Evolutionary conservation across 2,888 invertebrate species (phyloP), one percentile per base, ranked within the genome.

Genomic region (Nemoura dubitans): DNA sequence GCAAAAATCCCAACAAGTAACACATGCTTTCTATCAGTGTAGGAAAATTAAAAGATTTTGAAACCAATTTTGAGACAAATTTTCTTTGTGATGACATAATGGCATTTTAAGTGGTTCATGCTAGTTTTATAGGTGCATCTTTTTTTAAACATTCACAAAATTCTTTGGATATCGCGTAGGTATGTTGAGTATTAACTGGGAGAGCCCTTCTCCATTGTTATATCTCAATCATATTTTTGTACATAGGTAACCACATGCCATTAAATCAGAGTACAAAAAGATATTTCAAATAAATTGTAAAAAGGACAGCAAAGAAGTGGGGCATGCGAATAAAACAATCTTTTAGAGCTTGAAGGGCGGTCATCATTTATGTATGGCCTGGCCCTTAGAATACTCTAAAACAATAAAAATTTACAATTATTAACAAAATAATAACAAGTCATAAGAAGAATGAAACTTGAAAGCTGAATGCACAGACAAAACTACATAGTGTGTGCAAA

Each of bases 321-420:
- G 59, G 59, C 59, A 59, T 59, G 59, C 59, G 21, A 59, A 21
- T 21, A 59, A 59, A 59, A 59, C 10, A 3, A 36, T 36, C 14
- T 59, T 59, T 59, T 59, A 27, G 27, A 30, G n/a, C 36, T 85
- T 30, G 77, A 85, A 85, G 27, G 78, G 36, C 76, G 30, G 76
- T 84, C 85, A 86, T 86, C 86, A 86, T 43, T 76, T 86, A 86
- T 86, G 43, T 59, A 86, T 86, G 86, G 86, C 86, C 86, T 28
- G 82, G 28, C 86, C 81, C 81, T 81, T 81, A 30, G 28, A 29
- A 81, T 28, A 81, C 30, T 59, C 80, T 85, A 84, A 43, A 88
- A 83, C 76, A 78, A 86, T 87, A 88, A 88, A 86, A 87, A 87
- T 89, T 27, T 88, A 87, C 42, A 86, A 86, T 81, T 87, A 87